A percentile compares a stretch with the other conserved stretches of the same genome.
Evolutionary conservation across 2,113 vertebrate species (phyloP).

Genomic region (Anoura caudifer): DNA sequence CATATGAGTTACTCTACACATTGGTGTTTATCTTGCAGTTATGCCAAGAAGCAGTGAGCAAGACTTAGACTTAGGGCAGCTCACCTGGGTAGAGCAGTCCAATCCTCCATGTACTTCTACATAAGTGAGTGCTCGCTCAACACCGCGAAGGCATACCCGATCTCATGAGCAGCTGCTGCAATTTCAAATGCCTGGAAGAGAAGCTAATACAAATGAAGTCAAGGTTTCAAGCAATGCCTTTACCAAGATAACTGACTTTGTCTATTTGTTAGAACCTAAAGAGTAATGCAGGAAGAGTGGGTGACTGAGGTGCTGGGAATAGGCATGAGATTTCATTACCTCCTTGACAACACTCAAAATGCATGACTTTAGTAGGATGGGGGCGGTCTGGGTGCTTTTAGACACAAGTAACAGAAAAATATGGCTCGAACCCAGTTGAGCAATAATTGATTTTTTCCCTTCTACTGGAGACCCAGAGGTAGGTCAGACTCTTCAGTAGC

Average conservation of each 20-base stretch:
- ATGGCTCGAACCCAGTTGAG: neutral
- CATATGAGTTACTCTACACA: neutral
- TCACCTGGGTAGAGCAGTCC: neutral
- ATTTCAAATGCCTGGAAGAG: constrained; percentile 21
- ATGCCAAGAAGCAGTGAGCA: neutral
- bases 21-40: constrained; percentile 31
- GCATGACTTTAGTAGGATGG: neutral
- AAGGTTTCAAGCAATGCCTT: neutral
- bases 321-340: neutral
- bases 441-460: neutral
- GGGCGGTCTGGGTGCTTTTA: neutral
- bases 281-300: neutral
- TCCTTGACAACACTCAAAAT: neutral
- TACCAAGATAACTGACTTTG: constrained; percentile 6
- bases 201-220: neutral
- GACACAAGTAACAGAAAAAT: neutral
- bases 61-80: neutral
- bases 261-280: neutral
- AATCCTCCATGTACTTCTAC: neutral
- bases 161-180: neutral
- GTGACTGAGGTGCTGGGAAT: neutral
- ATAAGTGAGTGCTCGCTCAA: neutral
- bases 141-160: neutral
- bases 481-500: neutral
- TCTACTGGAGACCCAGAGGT: neutral